Evolutionary conservation across 2,888 invertebrate genomes (phyloP).

Genomic region (Hesperia comma): DNA sequence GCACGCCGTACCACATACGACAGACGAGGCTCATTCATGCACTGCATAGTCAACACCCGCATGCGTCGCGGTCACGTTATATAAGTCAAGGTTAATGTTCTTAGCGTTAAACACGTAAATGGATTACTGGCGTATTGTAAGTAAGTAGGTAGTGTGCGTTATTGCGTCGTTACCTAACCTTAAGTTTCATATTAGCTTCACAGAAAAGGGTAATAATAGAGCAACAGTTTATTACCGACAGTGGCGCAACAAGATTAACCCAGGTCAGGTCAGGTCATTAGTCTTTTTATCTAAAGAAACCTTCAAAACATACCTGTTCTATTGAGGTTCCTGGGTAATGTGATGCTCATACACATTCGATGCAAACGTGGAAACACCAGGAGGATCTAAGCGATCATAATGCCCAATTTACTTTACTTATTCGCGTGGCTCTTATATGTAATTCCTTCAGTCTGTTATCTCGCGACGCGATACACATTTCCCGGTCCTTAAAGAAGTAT

Average conservation of each 20-base stretch:
- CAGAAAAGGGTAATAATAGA: neutral
- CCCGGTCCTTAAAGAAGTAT: no score
- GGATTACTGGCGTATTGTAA: constrained; percentile 33
- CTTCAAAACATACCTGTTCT: no score
- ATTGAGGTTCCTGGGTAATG: no score
- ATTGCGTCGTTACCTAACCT: constrained; percentile 10
- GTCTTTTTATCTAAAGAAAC: neutral
- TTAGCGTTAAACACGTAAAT: constrained; percentile 31
- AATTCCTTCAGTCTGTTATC: no score
- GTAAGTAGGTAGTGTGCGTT: constrained; percentile 16
- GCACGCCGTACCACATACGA: neutral
- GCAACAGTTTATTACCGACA: neutral
- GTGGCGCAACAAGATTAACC: neutral
- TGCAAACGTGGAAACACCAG: no score
- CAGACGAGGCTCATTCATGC: neutral
- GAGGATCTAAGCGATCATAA: no score
- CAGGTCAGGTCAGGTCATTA: neutral
- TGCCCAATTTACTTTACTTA: no score
- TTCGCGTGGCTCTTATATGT: no score
- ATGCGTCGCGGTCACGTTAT: constrained; percentile 20
- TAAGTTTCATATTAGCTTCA: neutral
- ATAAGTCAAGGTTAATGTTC: constrained; percentile 35
- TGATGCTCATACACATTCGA: no score
- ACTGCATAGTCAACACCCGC: constrained; percentile 6
- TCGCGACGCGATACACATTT: no score